Evolutionary conservation across 2,113 vertebrate genomes (phyloP).

Genomic region (Pelusios castaneus): DNA sequence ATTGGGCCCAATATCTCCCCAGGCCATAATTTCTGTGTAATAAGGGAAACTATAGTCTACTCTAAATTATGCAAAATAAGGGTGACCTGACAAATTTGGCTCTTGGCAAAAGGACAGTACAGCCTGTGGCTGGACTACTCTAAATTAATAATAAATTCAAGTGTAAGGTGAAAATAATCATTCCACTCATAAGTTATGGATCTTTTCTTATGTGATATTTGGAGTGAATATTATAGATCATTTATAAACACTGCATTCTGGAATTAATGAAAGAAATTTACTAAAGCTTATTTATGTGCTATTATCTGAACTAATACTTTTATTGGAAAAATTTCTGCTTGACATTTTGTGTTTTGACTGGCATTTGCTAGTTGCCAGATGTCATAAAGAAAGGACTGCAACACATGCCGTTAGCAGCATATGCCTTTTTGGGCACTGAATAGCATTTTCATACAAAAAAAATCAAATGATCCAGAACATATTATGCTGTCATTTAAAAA

Average conservation of each 20-base stretch:
- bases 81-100: background rate
- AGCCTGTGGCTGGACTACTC: background rate
- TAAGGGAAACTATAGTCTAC: background rate
- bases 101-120: background rate
- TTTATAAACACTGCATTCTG: background rate
- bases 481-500: slow-evolving; percentile 91
- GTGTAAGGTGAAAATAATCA: background rate
- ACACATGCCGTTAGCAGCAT: slow-evolving; percentile 76
- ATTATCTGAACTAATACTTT: slow-evolving; percentile 69
- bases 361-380: slow-evolving; percentile 86
- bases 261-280: slow-evolving; percentile 32
- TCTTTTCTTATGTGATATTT: background rate
- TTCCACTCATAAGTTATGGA: background rate
- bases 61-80: background rate
- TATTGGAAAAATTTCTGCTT: slow-evolving; percentile 74
- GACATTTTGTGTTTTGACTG: slow-evolving; percentile 84
- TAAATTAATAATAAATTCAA: background rate
- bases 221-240: background rate
- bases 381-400: slow-evolving; percentile 77
- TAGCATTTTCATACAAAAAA: slow-evolving; percentile 75
- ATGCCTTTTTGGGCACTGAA: slow-evolving; percentile 80
- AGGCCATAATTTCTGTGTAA: background rate
- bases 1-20: background rate
- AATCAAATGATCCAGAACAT: slow-evolving; percentile 93
- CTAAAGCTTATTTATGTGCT: slow-evolving; percentile 54